Evolutionary conservation across 2,797 vertebrate genomes (phyloP).

Genomic region (Mormyrops boulengeri): DNA sequence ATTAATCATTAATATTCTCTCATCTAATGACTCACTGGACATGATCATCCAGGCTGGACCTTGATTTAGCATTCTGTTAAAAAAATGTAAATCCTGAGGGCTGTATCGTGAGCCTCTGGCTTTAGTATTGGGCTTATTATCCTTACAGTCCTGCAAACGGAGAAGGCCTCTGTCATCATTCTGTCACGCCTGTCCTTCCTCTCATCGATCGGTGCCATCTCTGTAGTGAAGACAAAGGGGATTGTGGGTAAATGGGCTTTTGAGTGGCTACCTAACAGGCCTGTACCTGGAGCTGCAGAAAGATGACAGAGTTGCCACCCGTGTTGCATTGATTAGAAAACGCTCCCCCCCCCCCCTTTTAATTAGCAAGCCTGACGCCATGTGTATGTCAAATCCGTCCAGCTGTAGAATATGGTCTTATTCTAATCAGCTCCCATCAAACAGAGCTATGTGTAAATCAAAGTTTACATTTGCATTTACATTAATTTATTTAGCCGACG

Average conservation of each 20-base stretch:
- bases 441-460: not conserved
- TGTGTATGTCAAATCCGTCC: slow-evolving; percentile 21
- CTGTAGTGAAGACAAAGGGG: slow-evolving; percentile 33
- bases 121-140: slow-evolving; percentile 1
- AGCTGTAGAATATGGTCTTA: slow-evolving; percentile 14
- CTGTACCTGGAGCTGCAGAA: slow-evolving; percentile 30
- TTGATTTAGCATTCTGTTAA: slow-evolving; percentile 14
- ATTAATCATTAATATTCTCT: slow-evolving; percentile 41
- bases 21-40: slow-evolving; percentile 27
- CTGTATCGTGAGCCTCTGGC: not conserved
- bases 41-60: slow-evolving; percentile 33
- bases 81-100: not conserved
- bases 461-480: not conserved
- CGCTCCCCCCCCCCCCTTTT: slow-evolving; percentile 25
- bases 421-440: slow-evolving; percentile 8
- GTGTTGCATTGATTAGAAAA: slow-evolving; percentile 32
- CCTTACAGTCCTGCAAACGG: slow-evolving; percentile 8
- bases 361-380: slow-evolving; percentile 24
- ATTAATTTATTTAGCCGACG: not conserved
- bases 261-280: slow-evolving; percentile 37
- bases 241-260: slow-evolving; percentile 37
- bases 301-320: slow-evolving; percentile 46
- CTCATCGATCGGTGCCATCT: not conserved
- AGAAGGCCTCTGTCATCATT: not conserved
- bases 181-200: not conserved